Evolutionary conservation across 2,113 vertebrate species (phyloP), one percentile per base, ranked within the genome.

Genomic region (Podarcis cretensis): DNA sequence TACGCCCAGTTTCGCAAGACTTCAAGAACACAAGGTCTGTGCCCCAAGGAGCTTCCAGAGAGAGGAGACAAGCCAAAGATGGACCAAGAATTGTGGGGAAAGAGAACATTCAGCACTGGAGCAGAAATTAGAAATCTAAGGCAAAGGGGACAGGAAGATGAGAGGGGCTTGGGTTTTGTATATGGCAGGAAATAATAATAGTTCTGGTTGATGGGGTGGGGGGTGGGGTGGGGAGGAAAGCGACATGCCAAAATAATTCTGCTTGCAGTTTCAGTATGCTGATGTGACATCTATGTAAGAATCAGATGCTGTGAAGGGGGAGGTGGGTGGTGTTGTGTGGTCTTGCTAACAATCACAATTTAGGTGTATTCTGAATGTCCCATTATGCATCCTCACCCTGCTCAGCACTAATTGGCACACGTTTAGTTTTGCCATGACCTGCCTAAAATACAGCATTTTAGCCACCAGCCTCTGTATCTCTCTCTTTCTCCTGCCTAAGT

Each of bases 211-310:
- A 7, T 43, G 6, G 40, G 40, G 6, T 6, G 43, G 35, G 35
- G 35, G 35, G 35, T 35, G 43, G 43, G 40, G 40, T 6, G 81
- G 27, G 57, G 9, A 59, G 16, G 71, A 69, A 87, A 37, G 32
- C 71, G n/a, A 54, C 14, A 21, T 37, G 18, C 2, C 16, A 20
- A 89, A 78, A 23, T 48, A 43, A 23, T 63, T 32, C 2, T 66
- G 76, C 86, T 68, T 77, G 68, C 76, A 6, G 37, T 23, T 65
- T 78, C 40, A n/a, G 30, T 25, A 30, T 32, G 1, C 74, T 4
- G 18, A 76, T 78, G 2, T 69, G n/a, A 40, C 37, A 66, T 23
- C 79, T 37, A 48, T 10, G 68, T 16, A 30, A 99, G n/a, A n/a
- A n/a, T n/a, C n/a, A n/a, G n/a, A n/a, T n/a, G n/a, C n/a, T n/a